Conservation (phyloP, 1,140 invertebrate species). For the Apis mellifera region DNA sequence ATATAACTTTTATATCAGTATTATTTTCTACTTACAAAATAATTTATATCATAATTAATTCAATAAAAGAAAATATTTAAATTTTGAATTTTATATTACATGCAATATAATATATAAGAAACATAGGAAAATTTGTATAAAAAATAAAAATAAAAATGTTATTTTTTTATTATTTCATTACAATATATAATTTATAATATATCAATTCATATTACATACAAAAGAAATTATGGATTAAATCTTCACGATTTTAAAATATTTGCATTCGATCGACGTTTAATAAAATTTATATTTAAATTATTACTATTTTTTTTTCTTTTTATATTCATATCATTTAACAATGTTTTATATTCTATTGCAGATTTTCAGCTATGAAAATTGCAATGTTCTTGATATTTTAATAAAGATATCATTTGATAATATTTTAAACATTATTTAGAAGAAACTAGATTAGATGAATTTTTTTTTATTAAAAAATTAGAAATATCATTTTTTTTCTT, state of each 20-base stretch:
- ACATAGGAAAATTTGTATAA: background rate
- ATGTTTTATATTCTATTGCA: slow-evolving; percentile 81
- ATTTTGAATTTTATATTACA: background rate
- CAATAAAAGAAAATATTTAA: background rate
- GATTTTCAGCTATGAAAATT: slow-evolving; percentile 88
- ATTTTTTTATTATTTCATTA: background rate
- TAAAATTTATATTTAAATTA: background rate
- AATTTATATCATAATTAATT: background rate
- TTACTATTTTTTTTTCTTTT: slow-evolving; percentile 37
- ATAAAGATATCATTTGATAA: slow-evolving; percentile 82
- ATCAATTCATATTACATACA: background rate
- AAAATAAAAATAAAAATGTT: background rate
- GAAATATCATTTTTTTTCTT: slow-evolving; percentile 64
- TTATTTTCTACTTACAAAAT: background rate
- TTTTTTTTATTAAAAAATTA: slow-evolving; percentile 72
- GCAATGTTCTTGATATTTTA: slow-evolving; percentile 84
- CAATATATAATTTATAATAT: background rate
- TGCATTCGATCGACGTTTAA: slow-evolving; percentile 26
- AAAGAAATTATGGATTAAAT: slow-evolving; percentile 18
- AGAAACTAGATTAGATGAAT: slow-evolving; percentile 28
- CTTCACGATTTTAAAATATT: background rate
- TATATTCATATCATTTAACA: background rate
- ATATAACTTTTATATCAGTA: background rate
- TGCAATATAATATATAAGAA: background rate
- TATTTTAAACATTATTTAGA: slow-evolving; percentile 84